A percentile compares a stretch with the other conserved stretches of the same genome.
phyloP scores from a whole-genome alignment of 2,113 vertebrate genomes.

The Amphiprion percula region DNA sequence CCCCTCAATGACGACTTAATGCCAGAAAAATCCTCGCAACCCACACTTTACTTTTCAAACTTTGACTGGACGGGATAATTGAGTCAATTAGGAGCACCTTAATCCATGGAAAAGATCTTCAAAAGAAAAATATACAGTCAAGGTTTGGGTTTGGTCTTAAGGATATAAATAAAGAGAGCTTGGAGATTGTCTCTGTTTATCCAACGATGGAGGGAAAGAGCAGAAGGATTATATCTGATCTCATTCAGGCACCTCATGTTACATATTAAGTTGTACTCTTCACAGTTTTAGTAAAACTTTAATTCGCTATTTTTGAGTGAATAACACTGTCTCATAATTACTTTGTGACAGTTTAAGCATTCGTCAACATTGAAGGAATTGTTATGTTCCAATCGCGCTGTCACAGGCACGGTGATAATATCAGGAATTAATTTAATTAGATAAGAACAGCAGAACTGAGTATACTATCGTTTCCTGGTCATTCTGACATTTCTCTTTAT shows the following conservation, averaged over 20 bases:
- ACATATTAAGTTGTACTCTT: conserved; percentile 62
- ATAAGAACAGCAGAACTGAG: conserved; percentile 25
- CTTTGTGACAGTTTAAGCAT: conserved; percentile 36
- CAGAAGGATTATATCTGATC: conserved; percentile 69
- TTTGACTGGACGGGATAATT: conserved; percentile 74
- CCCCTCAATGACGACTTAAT: conserved; percentile 78
- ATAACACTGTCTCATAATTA: conserved; percentile 41
- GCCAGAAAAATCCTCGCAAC: conserved; percentile 67
- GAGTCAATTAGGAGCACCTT: conserved; percentile 79
- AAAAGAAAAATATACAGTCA: conserved; percentile 78
- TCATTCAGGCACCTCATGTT: conserved; percentile 59
- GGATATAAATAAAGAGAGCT: conserved; percentile 77
- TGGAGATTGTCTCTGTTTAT: conserved; percentile 77
- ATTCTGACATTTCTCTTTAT: conserved; percentile 64
- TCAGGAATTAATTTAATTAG: conserved; percentile 43
- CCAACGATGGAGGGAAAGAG: conserved; percentile 66
- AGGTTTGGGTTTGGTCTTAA: conserved; percentile 73
- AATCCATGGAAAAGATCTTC: conserved; percentile 76
- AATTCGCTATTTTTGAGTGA: conserved; percentile 40
- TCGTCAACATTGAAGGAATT: conserved; percentile 31
- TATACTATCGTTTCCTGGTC: conserved; percentile 37
- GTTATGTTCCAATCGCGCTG: not conserved
- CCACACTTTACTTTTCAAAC: conserved; percentile 79
- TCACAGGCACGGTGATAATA: not conserved
- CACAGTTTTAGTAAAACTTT: conserved; percentile 61